Base-by-base conservation (phyloP, 2,113 vertebrate species). In the Corythornis madagascariensis region DNA sequence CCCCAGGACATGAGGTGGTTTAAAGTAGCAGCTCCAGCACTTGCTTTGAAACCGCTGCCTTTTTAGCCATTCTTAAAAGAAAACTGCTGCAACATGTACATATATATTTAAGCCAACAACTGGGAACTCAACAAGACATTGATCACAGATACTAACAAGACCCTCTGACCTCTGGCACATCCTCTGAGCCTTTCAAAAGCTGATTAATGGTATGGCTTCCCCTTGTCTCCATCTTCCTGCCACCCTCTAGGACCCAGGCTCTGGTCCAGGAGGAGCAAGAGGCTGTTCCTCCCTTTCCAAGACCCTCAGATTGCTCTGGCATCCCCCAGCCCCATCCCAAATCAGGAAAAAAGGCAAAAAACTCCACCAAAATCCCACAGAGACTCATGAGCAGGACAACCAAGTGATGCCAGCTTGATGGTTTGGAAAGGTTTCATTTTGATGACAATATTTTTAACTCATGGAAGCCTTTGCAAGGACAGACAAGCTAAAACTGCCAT, bases 71-170 rank as follows among this genome's bases (percentile, higher is more conserved):
- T 78, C 81, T 91, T 38, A 89, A 84, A 90, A 93, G 74, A 93
- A 90, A 84, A 66, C 55, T 1, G 1, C 42, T 79, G 38, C 59
- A 89, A 91, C 35, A 10, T 56, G 61, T 77, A 56, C 45, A 16
- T 17, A 31, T 9, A 70, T 66, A 80, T 71, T 91, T 65, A 80
- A 78, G 79, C 9, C 0, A 5, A 91, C 92, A 95, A 86, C 86
- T 92, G 94, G 73, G 86, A 83, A 77, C 89, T 93, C 92, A 92
- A 94, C 82, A 56, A 90, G 89, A 63, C 92, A 89, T 93, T 2
- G 38, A 94, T 95, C 85, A 92, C 82, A 89, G 85, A 92, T n/a
- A 91, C 79, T 77, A 92, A 93, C 84, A 93, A 89, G 82, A 92
- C 79, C 76, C 81, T 40, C 87, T 96, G 91, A 89, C 89, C 82